Base-by-base conservation (phyloP, 1,140 invertebrate species). In the Drosophila lini region DNA sequence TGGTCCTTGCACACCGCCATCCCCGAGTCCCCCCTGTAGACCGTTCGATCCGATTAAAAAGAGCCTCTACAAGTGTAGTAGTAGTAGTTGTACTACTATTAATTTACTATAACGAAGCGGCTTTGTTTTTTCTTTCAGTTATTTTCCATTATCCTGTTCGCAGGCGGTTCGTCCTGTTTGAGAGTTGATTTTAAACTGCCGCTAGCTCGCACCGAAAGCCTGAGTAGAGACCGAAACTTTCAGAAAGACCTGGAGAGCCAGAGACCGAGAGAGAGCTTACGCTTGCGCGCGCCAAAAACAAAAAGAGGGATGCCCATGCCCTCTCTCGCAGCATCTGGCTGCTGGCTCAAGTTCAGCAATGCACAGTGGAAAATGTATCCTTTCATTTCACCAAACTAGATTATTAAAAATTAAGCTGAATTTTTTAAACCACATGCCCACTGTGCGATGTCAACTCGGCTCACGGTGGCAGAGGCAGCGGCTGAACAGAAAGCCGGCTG, bases 281-380 rank as follows among this genome's bases (percentile, higher is more conserved):
- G 73, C 81, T 81, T 85, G 81, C 81, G 81, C 79, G 79, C 81
- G 81, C 81, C 74, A 85, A 81, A 85, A 64, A 3, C 61, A n/a
- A 63, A 70, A 38, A 28, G 74, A 62, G 78, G 63, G 22, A 59
- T 56, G 45, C 28, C 62, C 52, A 60, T 48, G 25, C 9, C 25
- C 32, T 38, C 19, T 59, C 77, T 47, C 38, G 22, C 52, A 84
- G 58, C 69, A 81, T 80, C 78, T 75, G 77, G 76, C 78, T 74
- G 74, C 75, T 67, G 38, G 61, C 58, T 56, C 55, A 63, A 80
- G 61, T 67, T 80, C 41, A 61, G 63, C 32, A 42, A 52, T 44
- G 64, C 19, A 74, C 71, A 63, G 63, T 69, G 65, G 32, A 13
- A 28, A 28, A 28, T 28, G 25, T 8, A 9, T 10, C 15, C 15